These are phyloP conservation scores for Eueides isabella DNA, from an alignment of 1,140 invertebrate species.

Conservation along the genomic window DNA sequence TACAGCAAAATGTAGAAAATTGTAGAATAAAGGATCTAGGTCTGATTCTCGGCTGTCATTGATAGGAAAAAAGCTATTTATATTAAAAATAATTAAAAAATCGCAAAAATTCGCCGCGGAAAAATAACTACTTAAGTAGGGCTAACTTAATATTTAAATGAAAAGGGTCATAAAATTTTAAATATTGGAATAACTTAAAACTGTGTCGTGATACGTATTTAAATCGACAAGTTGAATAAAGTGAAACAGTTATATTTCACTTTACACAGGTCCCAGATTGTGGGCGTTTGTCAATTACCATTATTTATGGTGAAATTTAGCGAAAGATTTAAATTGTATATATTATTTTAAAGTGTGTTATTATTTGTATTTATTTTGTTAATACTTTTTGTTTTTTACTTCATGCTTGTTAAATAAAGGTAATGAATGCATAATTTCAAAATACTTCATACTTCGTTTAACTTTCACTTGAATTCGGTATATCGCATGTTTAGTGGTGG, in stretches of 20 bases:
- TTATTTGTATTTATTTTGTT: not conserved
- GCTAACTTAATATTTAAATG: no score
- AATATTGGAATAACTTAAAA: not conserved
- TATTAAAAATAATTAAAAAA: no score
- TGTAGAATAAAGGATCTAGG: not conserved
- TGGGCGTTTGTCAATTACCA: constrained; percentile 11
- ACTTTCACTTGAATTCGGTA: not conserved
- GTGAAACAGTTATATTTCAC: constrained; percentile 11
- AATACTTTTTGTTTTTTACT: not conserved
- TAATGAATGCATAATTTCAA: not conserved
- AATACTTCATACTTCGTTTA: not conserved
- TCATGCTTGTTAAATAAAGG: not conserved
- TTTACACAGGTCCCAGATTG: not conserved
- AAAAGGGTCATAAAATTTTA: not conserved
- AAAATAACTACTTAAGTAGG: no score
- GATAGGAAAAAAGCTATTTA: no score
- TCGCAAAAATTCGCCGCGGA: no score
- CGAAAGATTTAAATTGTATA: not conserved
- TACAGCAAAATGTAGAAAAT: no score
- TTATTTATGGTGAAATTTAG: constrained; percentile 11
- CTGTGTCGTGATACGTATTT: not conserved
- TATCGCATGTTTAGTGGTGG: not conserved
- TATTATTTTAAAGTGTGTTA: not conserved
- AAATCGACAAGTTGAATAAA: constrained; percentile 2
- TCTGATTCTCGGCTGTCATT: no score